Evolutionary conservation across 2,888 invertebrate species (phyloP), one percentile per base, ranked within the genome.

Genomic region (Anorthoa munda): DNA sequence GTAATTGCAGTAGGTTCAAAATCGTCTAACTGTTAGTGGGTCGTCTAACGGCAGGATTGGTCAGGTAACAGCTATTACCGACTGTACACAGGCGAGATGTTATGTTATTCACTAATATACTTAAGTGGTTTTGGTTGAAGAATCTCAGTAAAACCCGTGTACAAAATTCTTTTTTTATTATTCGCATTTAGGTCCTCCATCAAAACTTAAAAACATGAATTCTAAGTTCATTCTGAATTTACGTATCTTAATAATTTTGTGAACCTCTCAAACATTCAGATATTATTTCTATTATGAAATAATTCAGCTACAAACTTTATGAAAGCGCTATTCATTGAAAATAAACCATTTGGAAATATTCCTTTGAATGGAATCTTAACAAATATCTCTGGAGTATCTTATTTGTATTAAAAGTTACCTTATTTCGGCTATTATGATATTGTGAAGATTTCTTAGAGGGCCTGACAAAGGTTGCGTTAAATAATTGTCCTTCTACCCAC

Each of bases 311-410:
- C 64, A 50, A 79, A 79, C 23, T 67, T 71, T 56, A 66, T 79
- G 67, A 80, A 80, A 66, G 65, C 65, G 72, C 61, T 64, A 51
- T 64, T 75, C 77, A 80, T 59, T 77, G 72, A 68, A 61, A 66
- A 68, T 56, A 77, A 80, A 46, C 67, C 80, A 58, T 72, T 68
- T 80, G 61, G 77, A 77, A 76, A 59, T 46, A 70, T 72, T 72
- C 50, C 23, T 72, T 61, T 80, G 61, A 72, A 77, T 58, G 9
- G 67, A 61, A 63, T 68, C 56, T 68, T 59, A 39, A 53, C 65
- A 69, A 69, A 69, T 79, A 69, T 66, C 56, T 56, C 51, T 65
- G 21, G 46, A 70, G 64, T 39, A 56, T 56, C 55, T 66, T 63
- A 63, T 77, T 77, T 72, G 23, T 71, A 48, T 65, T 51, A 63